Conservation (phyloP, 2,797 vertebrate species). For the Pangasius mekongensis region DNA sequence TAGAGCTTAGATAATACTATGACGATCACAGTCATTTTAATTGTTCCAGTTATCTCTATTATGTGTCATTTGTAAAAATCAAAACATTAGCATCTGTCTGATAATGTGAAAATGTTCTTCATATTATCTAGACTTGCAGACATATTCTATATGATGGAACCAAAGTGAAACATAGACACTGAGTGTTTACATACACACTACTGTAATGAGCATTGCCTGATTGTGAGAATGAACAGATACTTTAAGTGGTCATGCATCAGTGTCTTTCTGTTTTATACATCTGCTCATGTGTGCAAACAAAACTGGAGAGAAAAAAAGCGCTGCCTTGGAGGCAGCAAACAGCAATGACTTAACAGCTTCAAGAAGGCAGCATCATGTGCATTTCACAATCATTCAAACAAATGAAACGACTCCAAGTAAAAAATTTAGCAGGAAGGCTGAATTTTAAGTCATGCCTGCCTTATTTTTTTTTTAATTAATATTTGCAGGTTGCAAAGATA, state of each 20-base stretch:
- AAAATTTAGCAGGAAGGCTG: not conserved
- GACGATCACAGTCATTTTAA: constrained; percentile 35
- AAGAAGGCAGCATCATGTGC: not conserved
- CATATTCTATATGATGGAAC: not conserved
- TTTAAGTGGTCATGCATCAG: not conserved
- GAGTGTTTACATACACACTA: not conserved
- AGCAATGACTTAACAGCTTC: not conserved
- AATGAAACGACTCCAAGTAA: not conserved
- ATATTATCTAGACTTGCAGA: not conserved
- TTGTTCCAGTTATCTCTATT: constrained; percentile 33
- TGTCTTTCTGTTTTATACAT: not conserved
- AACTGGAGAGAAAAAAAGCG: not conserved
- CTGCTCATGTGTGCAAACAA: not conserved
- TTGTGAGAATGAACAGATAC: not conserved
- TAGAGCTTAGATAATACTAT: constrained; percentile 63
- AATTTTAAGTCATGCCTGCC: not conserved
- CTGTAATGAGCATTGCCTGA: not conserved
- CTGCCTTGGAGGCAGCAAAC: not conserved
- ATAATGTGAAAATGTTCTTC: not conserved
- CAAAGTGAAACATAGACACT: not conserved
- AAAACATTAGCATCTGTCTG: not conserved
- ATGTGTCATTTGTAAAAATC: not conserved
- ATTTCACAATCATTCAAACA: not conserved
- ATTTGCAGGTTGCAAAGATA: not conserved
- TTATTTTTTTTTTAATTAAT: not conserved